Evolutionary conservation across 2,888 invertebrate species (phyloP).

Genomic region (Kryphioiulus occultus): DNA sequence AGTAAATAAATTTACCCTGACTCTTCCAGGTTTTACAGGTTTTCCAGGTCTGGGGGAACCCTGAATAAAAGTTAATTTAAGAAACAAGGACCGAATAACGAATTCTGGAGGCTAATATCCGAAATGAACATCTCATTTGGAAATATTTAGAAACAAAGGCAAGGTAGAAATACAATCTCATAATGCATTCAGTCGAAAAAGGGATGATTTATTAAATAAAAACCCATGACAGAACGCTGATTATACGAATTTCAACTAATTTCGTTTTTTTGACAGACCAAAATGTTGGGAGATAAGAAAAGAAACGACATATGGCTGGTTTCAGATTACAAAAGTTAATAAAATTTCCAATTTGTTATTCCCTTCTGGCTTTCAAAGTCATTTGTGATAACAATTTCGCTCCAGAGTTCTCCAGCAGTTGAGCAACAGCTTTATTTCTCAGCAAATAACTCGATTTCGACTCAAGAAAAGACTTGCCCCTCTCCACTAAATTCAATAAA

Average conservation of each 20-base stretch:
- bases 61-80: no score
- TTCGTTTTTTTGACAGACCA: slow-evolving; percentile 14
- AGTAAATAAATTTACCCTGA: no score
- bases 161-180: not conserved
- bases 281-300: not conserved
- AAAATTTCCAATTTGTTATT: slow-evolving; percentile 33
- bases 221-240: slow-evolving; percentile 7
- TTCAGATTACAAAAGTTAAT: slow-evolving; percentile 33
- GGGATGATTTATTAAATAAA: not conserved
- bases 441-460: slow-evolving; percentile 31
- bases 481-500: not conserved
- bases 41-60: no score
- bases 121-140: no score
- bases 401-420: not conserved
- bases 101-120: no score
- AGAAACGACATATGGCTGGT: slow-evolving; percentile 1
- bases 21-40: no score
- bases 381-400: not conserved
- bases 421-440: slow-evolving; percentile 2
- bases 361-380: slow-evolving; percentile 8
- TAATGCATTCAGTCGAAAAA: not conserved
- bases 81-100: no score
- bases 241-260: not conserved
- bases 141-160: no score
- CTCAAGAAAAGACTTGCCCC: not conserved